Conservation (phyloP, 2,113 vertebrate genomes). For the Epinephelus lanceolatus region DNA sequence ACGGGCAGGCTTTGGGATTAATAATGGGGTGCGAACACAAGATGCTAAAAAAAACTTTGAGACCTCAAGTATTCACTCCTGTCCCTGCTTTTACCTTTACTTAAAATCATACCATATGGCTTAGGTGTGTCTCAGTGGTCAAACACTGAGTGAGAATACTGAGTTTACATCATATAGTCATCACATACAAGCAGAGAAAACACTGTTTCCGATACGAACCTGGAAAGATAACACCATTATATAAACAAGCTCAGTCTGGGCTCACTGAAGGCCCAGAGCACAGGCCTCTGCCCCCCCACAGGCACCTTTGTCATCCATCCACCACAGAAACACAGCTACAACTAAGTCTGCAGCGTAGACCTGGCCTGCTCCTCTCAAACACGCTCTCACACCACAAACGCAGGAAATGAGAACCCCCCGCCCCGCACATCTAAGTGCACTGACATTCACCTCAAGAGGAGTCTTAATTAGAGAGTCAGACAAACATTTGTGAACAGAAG, state of each 20-base stretch:
- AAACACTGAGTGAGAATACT: constrained; percentile 69
- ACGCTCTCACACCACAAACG: constrained; percentile 23
- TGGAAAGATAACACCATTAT: constrained; percentile 34
- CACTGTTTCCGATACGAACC: constrained; percentile 41
- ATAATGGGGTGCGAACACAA: constrained; percentile 25
- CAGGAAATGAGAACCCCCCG: constrained; percentile 24
- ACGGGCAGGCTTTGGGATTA: constrained; percentile 49
- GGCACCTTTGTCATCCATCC: constrained; percentile 29
- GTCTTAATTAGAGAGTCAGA: constrained; percentile 5
- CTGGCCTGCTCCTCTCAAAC: constrained; percentile 10
- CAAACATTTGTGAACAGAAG: constrained; percentile 7
- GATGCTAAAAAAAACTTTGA: constrained; percentile 14
- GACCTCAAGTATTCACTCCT: constrained; percentile 33
- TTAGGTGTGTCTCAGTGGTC: constrained; percentile 65
- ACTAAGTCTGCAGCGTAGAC: constrained; percentile 13
- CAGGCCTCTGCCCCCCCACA: background rate
- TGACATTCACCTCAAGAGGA: background rate
- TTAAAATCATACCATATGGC: constrained; percentile 75
- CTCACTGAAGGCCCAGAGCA: constrained; percentile 22
- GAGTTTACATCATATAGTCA: constrained; percentile 54
- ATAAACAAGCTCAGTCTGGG: constrained; percentile 19
- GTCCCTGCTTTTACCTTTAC: constrained; percentile 58
- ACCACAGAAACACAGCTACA: constrained; percentile 24
- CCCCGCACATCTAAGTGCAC: background rate
- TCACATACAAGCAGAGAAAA: constrained; percentile 43